phyloP scores from a whole-genome alignment of 2,888 invertebrate species.

The Drosophila phalerata region DNA sequence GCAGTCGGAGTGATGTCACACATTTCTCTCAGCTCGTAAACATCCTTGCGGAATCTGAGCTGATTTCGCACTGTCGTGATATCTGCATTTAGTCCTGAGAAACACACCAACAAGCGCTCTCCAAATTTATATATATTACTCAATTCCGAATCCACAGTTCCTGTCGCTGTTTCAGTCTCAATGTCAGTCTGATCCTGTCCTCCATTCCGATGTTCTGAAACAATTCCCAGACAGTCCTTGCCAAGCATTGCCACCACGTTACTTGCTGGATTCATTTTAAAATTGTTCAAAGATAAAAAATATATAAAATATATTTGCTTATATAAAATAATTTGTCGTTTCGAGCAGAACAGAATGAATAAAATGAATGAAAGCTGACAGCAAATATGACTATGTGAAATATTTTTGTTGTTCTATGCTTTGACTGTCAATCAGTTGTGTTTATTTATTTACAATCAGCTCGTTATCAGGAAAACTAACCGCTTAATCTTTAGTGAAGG shows the following conservation, averaged over 20 bases:
- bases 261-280: not conserved
- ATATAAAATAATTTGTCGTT: not conserved
- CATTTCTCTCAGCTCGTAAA: not conserved
- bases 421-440: too few relatives aligned
- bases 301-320: not conserved
- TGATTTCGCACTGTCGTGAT: not conserved
- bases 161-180: not conserved
- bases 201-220: not conserved
- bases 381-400: not conserved
- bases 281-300: not conserved
- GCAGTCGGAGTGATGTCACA: not conserved
- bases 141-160: not conserved
- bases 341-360: not conserved
- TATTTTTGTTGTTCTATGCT: too few relatives aligned
- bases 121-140: not conserved
- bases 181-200: not conserved
- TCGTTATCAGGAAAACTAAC: too few relatives aligned
- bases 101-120: not conserved
- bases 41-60: not conserved
- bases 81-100: not conserved
- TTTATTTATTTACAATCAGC: too few relatives aligned
- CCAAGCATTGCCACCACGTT: not conserved
- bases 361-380: not conserved
- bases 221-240: not conserved
- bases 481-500: too few relatives aligned